These are phyloP conservation scores for Nematolebias whitei DNA, from an alignment of 2,113 vertebrate genomes.

Conservation along the genomic window DNA sequence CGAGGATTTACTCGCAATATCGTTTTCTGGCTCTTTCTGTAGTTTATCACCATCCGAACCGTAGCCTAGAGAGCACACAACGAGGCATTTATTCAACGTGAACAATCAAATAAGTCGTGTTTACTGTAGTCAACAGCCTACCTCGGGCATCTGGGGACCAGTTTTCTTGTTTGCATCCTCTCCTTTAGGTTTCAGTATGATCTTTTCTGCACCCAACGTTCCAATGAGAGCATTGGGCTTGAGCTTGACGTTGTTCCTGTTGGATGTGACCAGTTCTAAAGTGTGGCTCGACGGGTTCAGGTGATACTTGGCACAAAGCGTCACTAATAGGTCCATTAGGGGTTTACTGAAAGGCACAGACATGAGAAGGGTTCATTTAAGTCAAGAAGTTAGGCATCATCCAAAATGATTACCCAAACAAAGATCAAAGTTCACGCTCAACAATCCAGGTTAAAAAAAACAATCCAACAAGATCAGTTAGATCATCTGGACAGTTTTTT, in stretches of 20 bases:
- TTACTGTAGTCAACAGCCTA: slow-evolving; percentile 28
- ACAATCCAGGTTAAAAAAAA: too few relatives aligned
- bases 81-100: not conserved
- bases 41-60: slow-evolving; percentile 94
- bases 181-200: slow-evolving; percentile 91
- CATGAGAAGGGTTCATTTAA: too few relatives aligned
- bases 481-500: too few relatives aligned
- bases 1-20: slow-evolving; percentile 91
- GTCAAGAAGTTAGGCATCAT: too few relatives aligned
- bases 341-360: slow-evolving; percentile 86
- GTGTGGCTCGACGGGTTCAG: slow-evolving; percentile 94
- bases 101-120: not conserved
- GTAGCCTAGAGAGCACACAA: slow-evolving; percentile 83
- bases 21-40: slow-evolving; percentile 94
- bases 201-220: slow-evolving; percentile 89
- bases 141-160: slow-evolving; percentile 90
- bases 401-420: too few relatives aligned
- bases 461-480: too few relatives aligned
- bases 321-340: slow-evolving; percentile 94
- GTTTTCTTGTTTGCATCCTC: slow-evolving; percentile 89
- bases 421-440: too few relatives aligned
- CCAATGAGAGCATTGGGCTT: slow-evolving; percentile 94
- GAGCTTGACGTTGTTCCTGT: slow-evolving; percentile 88
- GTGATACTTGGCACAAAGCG: slow-evolving; percentile 92
- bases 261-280: slow-evolving; percentile 88